Percentiles rank a stretch among this genome's conserved stretches.
These are phyloP conservation scores for Chelonia mydas DNA, from an alignment of 2,797 vertebrate species.

Conservation along the genomic window DNA sequence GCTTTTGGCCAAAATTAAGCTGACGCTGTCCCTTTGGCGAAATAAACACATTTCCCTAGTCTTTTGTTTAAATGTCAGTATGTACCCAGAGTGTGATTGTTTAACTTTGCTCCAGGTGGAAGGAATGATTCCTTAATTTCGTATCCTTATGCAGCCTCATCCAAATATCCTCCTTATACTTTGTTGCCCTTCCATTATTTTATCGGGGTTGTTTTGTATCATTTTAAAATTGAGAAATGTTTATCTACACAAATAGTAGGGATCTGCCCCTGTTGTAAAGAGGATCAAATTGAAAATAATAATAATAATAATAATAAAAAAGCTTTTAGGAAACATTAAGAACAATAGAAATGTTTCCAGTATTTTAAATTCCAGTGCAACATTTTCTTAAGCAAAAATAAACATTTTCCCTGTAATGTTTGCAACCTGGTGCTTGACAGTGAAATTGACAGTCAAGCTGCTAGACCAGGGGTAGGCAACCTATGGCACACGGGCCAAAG, in stretches of 20 bases:
- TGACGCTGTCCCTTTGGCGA: neutral
- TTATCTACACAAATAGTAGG: neutral
- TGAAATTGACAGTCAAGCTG: accelerated
- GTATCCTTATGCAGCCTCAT: neutral
- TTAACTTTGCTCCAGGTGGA: neutral
- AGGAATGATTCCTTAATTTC: neutral
- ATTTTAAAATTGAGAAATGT: neutral
- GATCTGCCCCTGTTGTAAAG: neutral
- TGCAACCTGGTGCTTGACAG: neutral
- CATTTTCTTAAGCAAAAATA: neutral
- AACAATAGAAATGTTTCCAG: neutral
- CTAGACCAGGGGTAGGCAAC: too few relatives aligned
- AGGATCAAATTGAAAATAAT: neutral
- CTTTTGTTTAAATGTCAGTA: neutral
- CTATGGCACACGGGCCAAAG: too few relatives aligned
- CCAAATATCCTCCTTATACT: neutral
- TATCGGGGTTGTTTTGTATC: neutral
- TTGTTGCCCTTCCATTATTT: neutral
- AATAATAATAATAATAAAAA: neutral
- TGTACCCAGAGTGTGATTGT: neutral
- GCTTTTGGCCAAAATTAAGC: neutral
- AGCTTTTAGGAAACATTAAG: neutral
- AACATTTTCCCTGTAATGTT: neutral
- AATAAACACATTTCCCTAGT: neutral
- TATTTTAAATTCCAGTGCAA: neutral